phyloP scores from a whole-genome alignment of 2,797 vertebrate genomes.

The Enoplosus armatus region DNA sequence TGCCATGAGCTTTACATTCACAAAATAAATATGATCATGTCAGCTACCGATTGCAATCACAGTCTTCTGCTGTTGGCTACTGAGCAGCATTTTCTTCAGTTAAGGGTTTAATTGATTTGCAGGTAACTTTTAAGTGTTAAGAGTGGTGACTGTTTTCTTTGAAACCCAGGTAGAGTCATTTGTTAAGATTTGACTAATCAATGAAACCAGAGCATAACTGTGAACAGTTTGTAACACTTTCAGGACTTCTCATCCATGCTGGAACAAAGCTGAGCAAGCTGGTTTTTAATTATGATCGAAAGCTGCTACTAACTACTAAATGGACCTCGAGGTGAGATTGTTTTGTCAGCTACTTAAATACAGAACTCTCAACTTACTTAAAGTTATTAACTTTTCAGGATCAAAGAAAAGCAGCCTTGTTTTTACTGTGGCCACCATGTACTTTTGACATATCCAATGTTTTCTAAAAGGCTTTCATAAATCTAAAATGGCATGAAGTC shows the following conservation, averaged over 20 bases:
- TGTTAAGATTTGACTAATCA: too few relatives aligned
- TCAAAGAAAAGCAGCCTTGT: not conserved
- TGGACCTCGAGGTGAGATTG: too few relatives aligned
- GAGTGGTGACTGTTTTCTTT: not conserved
- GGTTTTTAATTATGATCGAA: not conserved
- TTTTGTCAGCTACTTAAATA: not conserved
- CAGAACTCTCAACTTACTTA: not conserved
- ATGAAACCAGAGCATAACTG: too few relatives aligned
- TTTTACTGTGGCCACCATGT: too few relatives aligned
- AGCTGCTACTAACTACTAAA: not conserved
- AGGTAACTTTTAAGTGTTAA: not conserved
- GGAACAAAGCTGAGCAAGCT: not conserved
- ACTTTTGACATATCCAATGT: not conserved
- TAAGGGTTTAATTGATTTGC: not conserved
- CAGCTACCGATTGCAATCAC: too few relatives aligned
- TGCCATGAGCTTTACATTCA: not conserved
- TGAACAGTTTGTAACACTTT: too few relatives aligned
- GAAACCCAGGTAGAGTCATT: not conserved
- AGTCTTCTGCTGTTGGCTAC: too few relatives aligned
- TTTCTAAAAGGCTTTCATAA: not conserved
- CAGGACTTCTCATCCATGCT: too few relatives aligned
- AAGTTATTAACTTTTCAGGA: not conserved
- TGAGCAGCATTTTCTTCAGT: not conserved
- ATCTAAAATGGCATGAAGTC: not conserved
- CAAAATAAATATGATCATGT: too few relatives aligned